Evolutionary conservation across 2,888 invertebrate genomes (phyloP), one percentile per base, ranked within the genome.

Genomic region (Drosophila nigricruria): DNA sequence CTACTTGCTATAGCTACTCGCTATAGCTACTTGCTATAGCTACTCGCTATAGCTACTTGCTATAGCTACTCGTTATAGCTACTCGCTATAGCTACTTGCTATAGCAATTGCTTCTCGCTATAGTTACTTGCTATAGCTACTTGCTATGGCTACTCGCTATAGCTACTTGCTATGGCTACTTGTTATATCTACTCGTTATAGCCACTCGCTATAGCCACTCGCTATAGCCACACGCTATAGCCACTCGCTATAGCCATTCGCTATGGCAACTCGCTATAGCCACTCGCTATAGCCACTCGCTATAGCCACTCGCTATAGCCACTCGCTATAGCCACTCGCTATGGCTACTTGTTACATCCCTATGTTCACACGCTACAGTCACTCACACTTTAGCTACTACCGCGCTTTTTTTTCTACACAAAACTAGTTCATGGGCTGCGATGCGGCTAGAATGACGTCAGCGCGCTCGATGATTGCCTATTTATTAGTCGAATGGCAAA

Each of bases 401-500:
- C 10, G 1, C 20, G 20, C 1, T 9, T 20, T 42, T 18, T n/a
- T 16, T 16, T 23, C 12, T n/a, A 10, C 20, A 14, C 14, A 20
- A 32, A 49, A 32, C 49, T 49, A 49, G 49, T 49, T 49, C 49
- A 49, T 49, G 47, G 47, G 27, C 5, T 12, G n/a, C 10, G 10
- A 27, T n/a, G n/a, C 27, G 6, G 12, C 49, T 18, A 0, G 30
- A 18, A 32, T 49, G 49, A 49, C 32, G 18, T 49, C 49, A 49
- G 32, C 30, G 32, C 14, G 8, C 8, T 32, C 32, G 32, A 32
- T 32, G 49, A 49, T 49, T 32, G 30, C 49, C 49, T 20, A 49
- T 49, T 49, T 49, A 49, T 32, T 49, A 49, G 32, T 20, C 34
- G 34, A 38, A 18, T n/a, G 36, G 25, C 38, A 53, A 38, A 58